Evolutionary conservation across 2,113 vertebrate genomes (phyloP).

Genomic region (Chitala chitala): DNA sequence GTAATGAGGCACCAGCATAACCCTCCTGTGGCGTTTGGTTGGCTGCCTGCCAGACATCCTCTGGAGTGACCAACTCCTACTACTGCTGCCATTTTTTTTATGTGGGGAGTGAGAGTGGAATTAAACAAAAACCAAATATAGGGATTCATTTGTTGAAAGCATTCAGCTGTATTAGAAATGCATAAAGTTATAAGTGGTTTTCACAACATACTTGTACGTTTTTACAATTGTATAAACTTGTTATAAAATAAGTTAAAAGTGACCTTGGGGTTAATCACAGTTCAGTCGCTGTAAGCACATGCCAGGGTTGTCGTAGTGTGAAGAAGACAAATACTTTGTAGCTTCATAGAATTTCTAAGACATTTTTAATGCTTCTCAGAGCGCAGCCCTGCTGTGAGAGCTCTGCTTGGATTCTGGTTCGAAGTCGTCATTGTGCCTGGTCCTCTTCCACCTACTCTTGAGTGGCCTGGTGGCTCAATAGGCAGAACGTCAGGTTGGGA

Average conservation of each 20-base stretch:
- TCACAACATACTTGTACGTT: too few species aligned
- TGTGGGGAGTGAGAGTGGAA: too few species aligned
- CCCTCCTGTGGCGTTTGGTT: neutral
- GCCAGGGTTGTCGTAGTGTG: neutral
- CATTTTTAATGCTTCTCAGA: neutral
- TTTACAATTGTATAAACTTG: too few species aligned
- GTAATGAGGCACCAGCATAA: constrained; percentile 40
- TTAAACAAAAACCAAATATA: neutral
- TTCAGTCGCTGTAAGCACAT: neutral
- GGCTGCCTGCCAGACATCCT: neutral
- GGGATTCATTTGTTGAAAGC: neutral
- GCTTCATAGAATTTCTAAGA: neutral
- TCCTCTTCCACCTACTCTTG: neutral
- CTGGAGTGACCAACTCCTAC: neutral
- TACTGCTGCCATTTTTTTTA: neutral
- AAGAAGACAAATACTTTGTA: neutral
- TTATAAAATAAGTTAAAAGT: too few species aligned
- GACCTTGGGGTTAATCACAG: too few species aligned
- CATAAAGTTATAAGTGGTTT: neutral
- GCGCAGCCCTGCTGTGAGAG: neutral
- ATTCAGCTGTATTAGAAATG: neutral
- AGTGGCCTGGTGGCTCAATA: too few species aligned
- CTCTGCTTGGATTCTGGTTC: neutral
- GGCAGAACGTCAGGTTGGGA: too few species aligned
- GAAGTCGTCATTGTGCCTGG: neutral